Evolutionary conservation across 2,113 vertebrate species (phyloP).

Genomic region (Abramis brama): DNA sequence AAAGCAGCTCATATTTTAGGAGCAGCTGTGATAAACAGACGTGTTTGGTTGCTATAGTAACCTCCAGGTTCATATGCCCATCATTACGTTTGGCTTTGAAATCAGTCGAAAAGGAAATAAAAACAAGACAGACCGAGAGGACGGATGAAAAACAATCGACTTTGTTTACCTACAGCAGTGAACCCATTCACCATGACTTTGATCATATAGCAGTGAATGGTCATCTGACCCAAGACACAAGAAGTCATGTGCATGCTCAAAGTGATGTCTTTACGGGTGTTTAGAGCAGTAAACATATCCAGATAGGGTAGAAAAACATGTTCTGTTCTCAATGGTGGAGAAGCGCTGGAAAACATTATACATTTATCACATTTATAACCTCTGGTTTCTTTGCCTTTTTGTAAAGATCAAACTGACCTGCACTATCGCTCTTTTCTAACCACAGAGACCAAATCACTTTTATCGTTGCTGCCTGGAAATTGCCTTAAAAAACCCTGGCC

Average conservation of each 20-base stretch:
- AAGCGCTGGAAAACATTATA: constrained; percentile 48
- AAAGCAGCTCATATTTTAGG: constrained; percentile 59
- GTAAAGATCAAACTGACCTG: constrained; percentile 23
- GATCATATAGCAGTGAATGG: background rate
- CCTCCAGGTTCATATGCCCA: constrained; percentile 68
- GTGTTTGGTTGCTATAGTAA: constrained; percentile 79
- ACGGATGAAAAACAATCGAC: constrained; percentile 41
- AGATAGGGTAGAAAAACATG: constrained; percentile 24
- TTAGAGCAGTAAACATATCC: constrained; percentile 7
- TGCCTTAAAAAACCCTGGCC: constrained; percentile 12
- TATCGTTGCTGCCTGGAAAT: constrained; percentile 29
- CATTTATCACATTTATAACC: constrained; percentile 49
- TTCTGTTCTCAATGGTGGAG: background rate
- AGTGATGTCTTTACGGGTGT: constrained; percentile 47
- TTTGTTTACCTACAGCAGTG: constrained; percentile 44
- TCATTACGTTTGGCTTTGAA: constrained; percentile 66
- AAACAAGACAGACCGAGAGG: constrained; percentile 55
- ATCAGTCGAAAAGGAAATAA: constrained; percentile 58
- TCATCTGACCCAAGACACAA: background rate
- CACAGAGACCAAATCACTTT: constrained; percentile 14
- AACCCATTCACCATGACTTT: background rate
- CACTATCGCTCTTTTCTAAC: background rate
- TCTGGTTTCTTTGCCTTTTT: constrained; percentile 25
- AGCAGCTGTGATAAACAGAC: constrained; percentile 61
- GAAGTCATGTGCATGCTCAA: background rate